A percentile compares a stretch with the other conserved stretches of the same genome.
Conservation (phyloP, 2,888 invertebrate species). For the Agrilus biguttatus region DNA sequence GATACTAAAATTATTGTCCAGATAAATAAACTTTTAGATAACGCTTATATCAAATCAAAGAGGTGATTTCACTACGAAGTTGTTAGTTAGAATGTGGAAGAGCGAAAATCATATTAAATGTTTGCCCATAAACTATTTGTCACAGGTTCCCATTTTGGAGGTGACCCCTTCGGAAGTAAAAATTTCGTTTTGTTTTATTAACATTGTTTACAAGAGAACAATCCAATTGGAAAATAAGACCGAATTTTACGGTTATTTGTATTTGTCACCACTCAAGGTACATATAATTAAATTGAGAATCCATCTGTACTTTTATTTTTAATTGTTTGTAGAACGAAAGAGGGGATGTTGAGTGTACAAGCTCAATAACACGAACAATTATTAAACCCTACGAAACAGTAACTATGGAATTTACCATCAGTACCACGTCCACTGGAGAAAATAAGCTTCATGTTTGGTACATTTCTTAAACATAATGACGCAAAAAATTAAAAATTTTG, state of each 20-base stretch:
- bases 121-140: conserved; percentile 38
- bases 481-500: no score
- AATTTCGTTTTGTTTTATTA: conserved; percentile 43
- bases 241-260: conserved; percentile 34
- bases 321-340: conserved; percentile 6
- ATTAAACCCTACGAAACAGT: conserved; percentile 34
- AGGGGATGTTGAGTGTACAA: conserved; percentile 7
- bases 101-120: conserved; percentile 38
- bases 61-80: conserved; percentile 31
- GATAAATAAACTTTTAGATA: conserved; percentile 34
- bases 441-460: conserved; percentile 17
- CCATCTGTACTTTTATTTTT: not conserved
- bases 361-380: conserved; percentile 23
- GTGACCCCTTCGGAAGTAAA: conserved; percentile 36
- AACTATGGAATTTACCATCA: conserved; percentile 32
- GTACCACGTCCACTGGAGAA: conserved; percentile 32
- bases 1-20: not conserved
- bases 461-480: no score
- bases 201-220: conserved; percentile 37
- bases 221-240: conserved; percentile 34
- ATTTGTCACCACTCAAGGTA: conserved; percentile 3
- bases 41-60: conserved; percentile 38
- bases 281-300: not conserved
- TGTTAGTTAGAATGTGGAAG: conserved; percentile 42
- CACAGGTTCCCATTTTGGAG: conserved; percentile 35